phyloP scores from a whole-genome alignment of 2,888 invertebrate species.

The Hemithea aestivaria region DNA sequence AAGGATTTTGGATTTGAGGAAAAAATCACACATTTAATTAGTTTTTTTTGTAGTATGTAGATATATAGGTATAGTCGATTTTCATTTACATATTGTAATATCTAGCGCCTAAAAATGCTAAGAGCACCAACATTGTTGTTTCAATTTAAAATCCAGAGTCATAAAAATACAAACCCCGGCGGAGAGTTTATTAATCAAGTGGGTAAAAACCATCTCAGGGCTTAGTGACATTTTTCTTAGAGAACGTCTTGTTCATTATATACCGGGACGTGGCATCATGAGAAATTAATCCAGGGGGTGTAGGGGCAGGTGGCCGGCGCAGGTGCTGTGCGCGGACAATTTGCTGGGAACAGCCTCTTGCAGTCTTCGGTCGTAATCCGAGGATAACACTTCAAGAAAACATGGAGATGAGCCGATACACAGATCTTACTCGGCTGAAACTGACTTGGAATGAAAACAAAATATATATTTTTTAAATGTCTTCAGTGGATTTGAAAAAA shows the following conservation, averaged over 20 bases:
- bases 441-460: too few species aligned
- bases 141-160: constrained; percentile 40
- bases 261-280: constrained; percentile 63
- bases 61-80: too few species aligned
- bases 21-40: too few species aligned
- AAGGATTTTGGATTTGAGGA: too few species aligned
- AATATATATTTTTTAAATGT: too few species aligned
- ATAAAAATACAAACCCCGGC: constrained; percentile 42
- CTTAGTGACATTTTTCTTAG: constrained; percentile 68
- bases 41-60: too few species aligned
- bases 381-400: constrained; percentile 37
- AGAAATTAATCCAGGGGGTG: constrained; percentile 70
- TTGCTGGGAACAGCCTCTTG: constrained; percentile 35
- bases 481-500: too few species aligned
- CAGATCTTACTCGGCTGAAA: constrained; percentile 22
- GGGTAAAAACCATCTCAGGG: constrained; percentile 51
- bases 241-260: constrained; percentile 59
- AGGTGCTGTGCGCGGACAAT: constrained; percentile 60
- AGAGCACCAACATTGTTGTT: constrained; percentile 1
- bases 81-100: too few species aligned
- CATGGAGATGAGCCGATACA: constrained; percentile 17
- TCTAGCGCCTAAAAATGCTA: too few species aligned
- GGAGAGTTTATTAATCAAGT: constrained; percentile 70
- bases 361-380: constrained; percentile 35
- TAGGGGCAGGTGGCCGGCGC: constrained; percentile 55